phyloP scores from a whole-genome alignment of 2,888 invertebrate species.

The Tubiluchus corallicola region DNA sequence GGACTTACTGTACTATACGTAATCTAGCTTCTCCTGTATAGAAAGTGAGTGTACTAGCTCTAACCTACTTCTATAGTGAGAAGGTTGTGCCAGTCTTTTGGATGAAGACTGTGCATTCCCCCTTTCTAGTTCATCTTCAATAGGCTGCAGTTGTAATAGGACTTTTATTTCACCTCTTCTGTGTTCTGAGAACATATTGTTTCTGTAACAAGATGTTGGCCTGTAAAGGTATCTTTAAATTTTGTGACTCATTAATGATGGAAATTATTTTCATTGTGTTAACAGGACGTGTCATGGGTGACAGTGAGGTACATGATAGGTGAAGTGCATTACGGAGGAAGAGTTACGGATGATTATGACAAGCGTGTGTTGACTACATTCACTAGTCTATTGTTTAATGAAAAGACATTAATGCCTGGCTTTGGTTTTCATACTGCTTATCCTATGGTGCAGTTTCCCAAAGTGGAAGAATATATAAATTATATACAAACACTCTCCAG shows the following conservation, averaged over 20 bases:
- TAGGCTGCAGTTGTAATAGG: too few relatives aligned
- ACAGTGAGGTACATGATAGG: slow-evolving; percentile 94
- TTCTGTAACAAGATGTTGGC: slow-evolving; percentile 7
- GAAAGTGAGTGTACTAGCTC: too few relatives aligned
- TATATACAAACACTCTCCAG: slow-evolving; percentile 58
- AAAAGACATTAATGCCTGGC: slow-evolving; percentile 58
- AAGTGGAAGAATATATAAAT: slow-evolving; percentile 39
- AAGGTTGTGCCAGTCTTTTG: too few relatives aligned
- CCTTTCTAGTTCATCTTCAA: too few relatives aligned
- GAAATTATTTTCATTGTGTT: slow-evolving; percentile 4
- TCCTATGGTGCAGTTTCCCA: slow-evolving; percentile 61
- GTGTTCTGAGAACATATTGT: slow-evolving; percentile 9
- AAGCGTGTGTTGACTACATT: slow-evolving; percentile 80
- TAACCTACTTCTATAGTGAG: too few relatives aligned
- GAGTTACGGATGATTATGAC: slow-evolving; percentile 93
- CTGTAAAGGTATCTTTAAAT: slow-evolving; percentile 5
- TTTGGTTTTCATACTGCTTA: slow-evolving; percentile 89
- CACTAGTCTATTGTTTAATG: slow-evolving; percentile 80
- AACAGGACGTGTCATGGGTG: slow-evolving; percentile 76
- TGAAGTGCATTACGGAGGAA: slow-evolving; percentile 62
- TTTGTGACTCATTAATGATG: slow-evolving; percentile 5
- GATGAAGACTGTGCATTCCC: too few relatives aligned
- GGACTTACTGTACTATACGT: too few relatives aligned
- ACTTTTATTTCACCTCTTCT: too few relatives aligned
- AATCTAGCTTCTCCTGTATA: too few relatives aligned